Base-by-base conservation (phyloP, 1,140 invertebrate species). In the Wiebesia pumilae region DNA sequence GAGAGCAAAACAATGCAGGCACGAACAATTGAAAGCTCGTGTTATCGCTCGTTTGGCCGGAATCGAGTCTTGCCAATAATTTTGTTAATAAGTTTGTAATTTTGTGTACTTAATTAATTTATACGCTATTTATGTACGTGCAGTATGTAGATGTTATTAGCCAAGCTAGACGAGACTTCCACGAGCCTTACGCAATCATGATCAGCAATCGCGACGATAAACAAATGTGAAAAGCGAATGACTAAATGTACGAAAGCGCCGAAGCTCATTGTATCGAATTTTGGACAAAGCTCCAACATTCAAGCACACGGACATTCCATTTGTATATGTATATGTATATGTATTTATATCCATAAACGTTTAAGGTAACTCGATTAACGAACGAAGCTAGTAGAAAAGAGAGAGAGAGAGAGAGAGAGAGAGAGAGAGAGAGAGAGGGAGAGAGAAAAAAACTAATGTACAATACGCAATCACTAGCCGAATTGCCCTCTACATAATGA, bases 71-170 rank as follows among this genome's bases (percentile, higher is more conserved):
- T 93, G 93, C 93, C 92, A 94, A 93, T 93, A 91, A 87, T 92
- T 94, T 92, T 91, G 92, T 93, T 93, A 92, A 92, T 93, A 92
- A 93, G 93, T 93, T 93, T 93, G 92, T 93, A 93, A 93, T 93
- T 93, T 93, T 94, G 47, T 93, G 93, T 94, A 94, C 93, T 94
- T 94, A 93, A 93, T 93, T 93, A 93, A 80, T 85, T 81, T 93
- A 92, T 93, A 93, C 85, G 89, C 89, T 92, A 92, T 94, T 93
- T 94, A 93, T 93, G 90, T 92, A 90, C 90, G 91, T 90, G 89
- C 89, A 87, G 89, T 89, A 87, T 87, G 81, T 89, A 87, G 88
- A 87, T 88, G 88, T 88, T 82, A 71, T 90, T 90, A 92, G 89
- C 88, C 54, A 91, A 90, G 90, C 90, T 92, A 90, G 90, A 89